Conservation (phyloP, 2,113 vertebrate genomes). For the Zapus hudsonius region DNA sequence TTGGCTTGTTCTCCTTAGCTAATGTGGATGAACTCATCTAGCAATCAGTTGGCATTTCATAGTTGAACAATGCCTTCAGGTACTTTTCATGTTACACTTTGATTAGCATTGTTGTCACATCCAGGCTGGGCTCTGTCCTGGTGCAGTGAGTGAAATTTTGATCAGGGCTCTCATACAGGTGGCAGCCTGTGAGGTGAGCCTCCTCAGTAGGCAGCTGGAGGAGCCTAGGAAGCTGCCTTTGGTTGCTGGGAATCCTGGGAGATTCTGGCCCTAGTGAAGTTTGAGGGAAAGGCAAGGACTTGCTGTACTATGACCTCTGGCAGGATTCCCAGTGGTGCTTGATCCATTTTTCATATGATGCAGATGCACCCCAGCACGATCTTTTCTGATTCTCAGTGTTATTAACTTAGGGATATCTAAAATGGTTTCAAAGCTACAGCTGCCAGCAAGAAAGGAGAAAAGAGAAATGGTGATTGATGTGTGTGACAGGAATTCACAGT, state of each 20-base stretch:
- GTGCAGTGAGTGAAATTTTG: not conserved
- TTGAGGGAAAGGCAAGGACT: no score
- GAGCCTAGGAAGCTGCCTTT: not conserved
- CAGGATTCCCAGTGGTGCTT: no score
- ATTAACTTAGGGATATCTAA: not conserved
- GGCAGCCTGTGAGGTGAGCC: not conserved
- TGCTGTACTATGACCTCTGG: no score
- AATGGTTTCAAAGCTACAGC: not conserved
- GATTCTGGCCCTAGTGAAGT: no score
- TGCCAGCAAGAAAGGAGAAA: not conserved
- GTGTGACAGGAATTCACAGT: not conserved
- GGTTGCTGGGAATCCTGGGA: no score
- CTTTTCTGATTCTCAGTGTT: not conserved
- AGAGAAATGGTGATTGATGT: not conserved
- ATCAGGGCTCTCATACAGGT: not conserved
- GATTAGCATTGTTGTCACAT: not conserved
- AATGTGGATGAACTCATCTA: conserved; percentile 27
- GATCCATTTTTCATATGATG: no score
- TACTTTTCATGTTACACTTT: not conserved
- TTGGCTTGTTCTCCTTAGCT: not conserved
- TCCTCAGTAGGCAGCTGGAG: not conserved
- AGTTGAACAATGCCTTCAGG: not conserved
- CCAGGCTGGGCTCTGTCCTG: not conserved
- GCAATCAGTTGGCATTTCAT: not conserved
- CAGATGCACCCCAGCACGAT: not conserved